phyloP scores from a whole-genome alignment of 2,113 vertebrate species.

The Hypocryptadius cinnamomeus region DNA sequence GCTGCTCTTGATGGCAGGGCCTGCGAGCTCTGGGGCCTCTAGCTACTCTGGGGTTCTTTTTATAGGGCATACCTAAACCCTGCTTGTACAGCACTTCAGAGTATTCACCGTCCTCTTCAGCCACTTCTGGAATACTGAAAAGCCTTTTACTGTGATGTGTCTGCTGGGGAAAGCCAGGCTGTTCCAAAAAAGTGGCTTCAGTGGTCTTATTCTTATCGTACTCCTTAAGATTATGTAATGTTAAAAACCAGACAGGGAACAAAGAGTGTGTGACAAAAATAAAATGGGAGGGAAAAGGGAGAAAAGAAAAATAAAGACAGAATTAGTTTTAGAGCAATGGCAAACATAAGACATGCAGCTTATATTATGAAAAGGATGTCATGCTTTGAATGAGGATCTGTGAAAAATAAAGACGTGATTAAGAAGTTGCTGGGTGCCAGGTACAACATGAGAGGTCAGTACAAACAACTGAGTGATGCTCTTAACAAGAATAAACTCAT shows the following conservation, averaged over 20 bases:
- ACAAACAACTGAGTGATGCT: conserved; percentile 25
- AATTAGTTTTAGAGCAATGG: conserved; percentile 91
- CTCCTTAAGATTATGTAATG: conserved; percentile 76
- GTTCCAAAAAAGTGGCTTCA: conserved; percentile 80
- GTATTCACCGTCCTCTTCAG: conserved; percentile 81
- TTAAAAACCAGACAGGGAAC: conserved; percentile 66
- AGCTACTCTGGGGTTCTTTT: conserved; percentile 11
- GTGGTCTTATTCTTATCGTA: conserved; percentile 76
- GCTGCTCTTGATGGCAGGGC: conserved; percentile 58
- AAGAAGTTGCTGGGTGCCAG: conserved; percentile 9
- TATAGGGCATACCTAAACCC: conserved; percentile 37
- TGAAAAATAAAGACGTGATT: conserved; percentile 60
- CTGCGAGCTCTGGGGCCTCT: neutral
- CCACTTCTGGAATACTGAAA: conserved; percentile 96
- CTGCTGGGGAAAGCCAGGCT: conserved; percentile 81
- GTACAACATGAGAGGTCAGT: neutral
- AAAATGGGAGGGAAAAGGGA: conserved; percentile 68
- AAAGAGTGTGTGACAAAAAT: conserved; percentile 75
- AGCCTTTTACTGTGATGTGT: conserved; percentile 84
- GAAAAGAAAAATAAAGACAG: conserved; percentile 94
- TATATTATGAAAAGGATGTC: conserved; percentile 78
- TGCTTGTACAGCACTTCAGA: conserved; percentile 55
- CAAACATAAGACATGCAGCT: conserved; percentile 82
- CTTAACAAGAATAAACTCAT: conserved; percentile 17
- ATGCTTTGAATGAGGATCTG: conserved; percentile 85